phyloP scores from a whole-genome alignment of 2,888 invertebrate species.

The Parasteatoda lunata region DNA sequence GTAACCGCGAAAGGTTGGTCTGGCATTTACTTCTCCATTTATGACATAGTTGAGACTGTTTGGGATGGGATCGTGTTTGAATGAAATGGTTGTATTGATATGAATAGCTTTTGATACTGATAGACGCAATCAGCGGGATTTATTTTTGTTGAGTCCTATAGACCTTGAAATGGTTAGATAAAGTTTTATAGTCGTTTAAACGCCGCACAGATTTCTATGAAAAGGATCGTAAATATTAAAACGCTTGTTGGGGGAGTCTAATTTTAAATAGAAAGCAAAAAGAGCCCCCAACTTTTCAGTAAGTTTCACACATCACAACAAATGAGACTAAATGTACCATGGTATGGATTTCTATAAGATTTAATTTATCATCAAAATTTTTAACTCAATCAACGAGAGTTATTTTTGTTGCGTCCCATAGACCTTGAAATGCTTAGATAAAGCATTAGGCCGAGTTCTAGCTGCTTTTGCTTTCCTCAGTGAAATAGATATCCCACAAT shows the following conservation, averaged over 20 bases:
- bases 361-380: too few species aligned
- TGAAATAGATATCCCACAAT: too few species aligned
- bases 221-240: too few species aligned
- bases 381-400: neutral
- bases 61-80: constrained; percentile 1
- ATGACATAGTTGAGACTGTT: neutral
- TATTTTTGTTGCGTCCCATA: neutral
- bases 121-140: neutral
- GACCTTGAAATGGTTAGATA: neutral
- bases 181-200: neutral
- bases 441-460: too few species aligned
- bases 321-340: too few species aligned
- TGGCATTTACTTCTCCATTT: constrained; percentile 46
- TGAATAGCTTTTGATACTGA: neutral
- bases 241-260: too few species aligned
- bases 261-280: too few species aligned
- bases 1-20: constrained; percentile 51
- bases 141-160: neutral
- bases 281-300: too few species aligned
- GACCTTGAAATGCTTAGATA: neutral
- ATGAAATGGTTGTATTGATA: neutral
- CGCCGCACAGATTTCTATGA: neutral
- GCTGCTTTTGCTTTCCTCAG: too few species aligned
- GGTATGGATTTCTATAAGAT: too few species aligned
- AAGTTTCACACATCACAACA: too few species aligned